phyloP scores from a whole-genome alignment of 2,113 vertebrate species.

The Pongo pygmaeus region DNA sequence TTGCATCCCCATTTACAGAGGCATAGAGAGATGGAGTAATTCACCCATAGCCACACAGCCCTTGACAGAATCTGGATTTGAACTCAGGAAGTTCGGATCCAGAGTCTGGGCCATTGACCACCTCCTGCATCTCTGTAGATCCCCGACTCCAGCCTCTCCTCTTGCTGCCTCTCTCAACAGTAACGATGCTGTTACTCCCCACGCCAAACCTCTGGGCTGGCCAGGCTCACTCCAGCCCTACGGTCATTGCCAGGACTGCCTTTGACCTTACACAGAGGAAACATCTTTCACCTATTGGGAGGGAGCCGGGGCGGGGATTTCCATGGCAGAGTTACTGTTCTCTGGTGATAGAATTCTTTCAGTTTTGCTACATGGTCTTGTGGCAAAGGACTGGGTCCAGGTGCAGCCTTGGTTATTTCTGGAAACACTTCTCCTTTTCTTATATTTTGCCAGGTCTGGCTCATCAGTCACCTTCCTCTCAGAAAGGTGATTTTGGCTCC shows the following conservation, averaged over 20 bases:
- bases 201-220: neutral
- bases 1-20: neutral
- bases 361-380: constrained; percentile 23
- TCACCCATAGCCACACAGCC: neutral
- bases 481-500: neutral
- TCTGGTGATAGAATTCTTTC: constrained; percentile 13
- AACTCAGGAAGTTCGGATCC: neutral
- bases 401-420: constrained; percentile 57
- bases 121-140: neutral
- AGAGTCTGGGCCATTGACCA: neutral
- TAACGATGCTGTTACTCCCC: neutral
- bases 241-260: neutral
- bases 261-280: constrained; percentile 21
- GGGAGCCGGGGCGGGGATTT: constrained; percentile 53
- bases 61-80: neutral
- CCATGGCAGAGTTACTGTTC: neutral
- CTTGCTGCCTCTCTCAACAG: neutral
- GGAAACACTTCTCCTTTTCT: constrained; percentile 53
- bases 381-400: constrained; percentile 42
- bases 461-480: neutral
- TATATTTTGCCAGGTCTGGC: neutral
- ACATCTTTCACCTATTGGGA: neutral
- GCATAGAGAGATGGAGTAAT: neutral
- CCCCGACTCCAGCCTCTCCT: neutral
- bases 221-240: neutral